Evolutionary conservation across 2,888 invertebrate genomes (phyloP), one percentile per base, ranked within the genome.

Genomic region (Thecophora atra): DNA sequence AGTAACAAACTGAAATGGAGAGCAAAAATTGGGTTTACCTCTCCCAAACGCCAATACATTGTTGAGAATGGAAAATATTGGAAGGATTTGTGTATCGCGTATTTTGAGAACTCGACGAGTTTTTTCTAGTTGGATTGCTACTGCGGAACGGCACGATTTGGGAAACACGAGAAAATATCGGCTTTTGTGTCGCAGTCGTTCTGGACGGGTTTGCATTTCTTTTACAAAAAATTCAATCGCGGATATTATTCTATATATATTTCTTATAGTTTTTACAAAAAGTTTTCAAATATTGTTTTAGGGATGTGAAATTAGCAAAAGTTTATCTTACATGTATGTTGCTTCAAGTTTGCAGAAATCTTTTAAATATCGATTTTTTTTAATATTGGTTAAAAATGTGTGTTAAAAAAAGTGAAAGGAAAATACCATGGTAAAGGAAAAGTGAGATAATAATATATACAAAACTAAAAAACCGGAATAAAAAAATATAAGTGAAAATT

Each of bases 151-250:
- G 1, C 28, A 56, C 26, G 72, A 64, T 52, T 63, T 24, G 60
- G 37, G 65, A 58, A 68, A 68, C 42, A 72, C 54, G 54, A 64
- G 51, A 66, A 63, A 71, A 74, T n/a, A 74, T 74, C 72, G 72
- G 74, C 70, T 72, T 72, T 72, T 77, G 76, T 77, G 77, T 75
- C 78, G 76, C 76, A 76, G 76, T 74, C 64, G 72, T 56, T 69
- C 67, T 66, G 69, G 70, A 73, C 72, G 74, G 75, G 72, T 72
- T 74, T 74, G 76, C 75, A 42, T 68, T 72, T 69, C 60, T 68
- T 72, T 1, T 11, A 37, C 37, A 37, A 37, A 37, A n/a, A 37
- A 26, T 54, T 58, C 54, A 60, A 8, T 37, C 37, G 11, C 37
- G 37, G 37, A 37, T 8, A 67, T 51, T 70, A 51, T 66, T 60